Base-by-base conservation (phyloP, 2,113 vertebrate genomes). In the Brachionichthys hirsutus region DNA sequence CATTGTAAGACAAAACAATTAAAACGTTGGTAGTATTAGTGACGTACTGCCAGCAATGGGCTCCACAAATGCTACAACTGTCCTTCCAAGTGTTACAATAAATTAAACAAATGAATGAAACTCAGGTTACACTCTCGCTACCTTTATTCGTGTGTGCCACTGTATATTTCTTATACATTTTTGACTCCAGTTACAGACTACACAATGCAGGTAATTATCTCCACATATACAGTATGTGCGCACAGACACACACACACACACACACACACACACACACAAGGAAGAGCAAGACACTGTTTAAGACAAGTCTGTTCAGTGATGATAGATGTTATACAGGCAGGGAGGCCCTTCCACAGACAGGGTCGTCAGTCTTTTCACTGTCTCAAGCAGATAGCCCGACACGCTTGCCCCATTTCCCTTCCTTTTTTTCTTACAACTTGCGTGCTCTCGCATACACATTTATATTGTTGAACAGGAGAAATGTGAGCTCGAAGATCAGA, bases 361-460 rank as follows among this genome's bases (percentile, higher is more conserved):
- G 84, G 84, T 84, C 82, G 84, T 88, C 82, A 63, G 71, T 88
- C 85, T 86, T 85, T 73, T 77, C 42, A 82, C 73, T 80, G 80
- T 82, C 83, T 77, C 54, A 66, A 78, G 73, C 68, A 19, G 17
- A 76, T 64, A 77, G 68, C 43, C 66, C 2, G 47, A 64, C 71
- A 46, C 44, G 54, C 47, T 76, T 56, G 53, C 64, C 68, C 54
- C 47, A 54, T 80, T 62, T 73, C 55, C 57, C 62, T 62, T 65
- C 56, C 55, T 60, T 54, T 69, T 67, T 50, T 54, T 56, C 51
- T 56, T 67, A 18, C 67, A 34, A 15, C 9, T 2, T 50, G 14
- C 22, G 48, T 30, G 20, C n/a, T 15, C 51, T 11, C 34, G 5
- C 9, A 3, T 38, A 10, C 35, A 18, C 55, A 6, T 38, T 20